A percentile compares a stretch with the other conserved stretches of the same genome.
phyloP scores from a whole-genome alignment of 30 jellyfish, hydroid and myxozoan species.

The Hydra vulgaris region DNA sequence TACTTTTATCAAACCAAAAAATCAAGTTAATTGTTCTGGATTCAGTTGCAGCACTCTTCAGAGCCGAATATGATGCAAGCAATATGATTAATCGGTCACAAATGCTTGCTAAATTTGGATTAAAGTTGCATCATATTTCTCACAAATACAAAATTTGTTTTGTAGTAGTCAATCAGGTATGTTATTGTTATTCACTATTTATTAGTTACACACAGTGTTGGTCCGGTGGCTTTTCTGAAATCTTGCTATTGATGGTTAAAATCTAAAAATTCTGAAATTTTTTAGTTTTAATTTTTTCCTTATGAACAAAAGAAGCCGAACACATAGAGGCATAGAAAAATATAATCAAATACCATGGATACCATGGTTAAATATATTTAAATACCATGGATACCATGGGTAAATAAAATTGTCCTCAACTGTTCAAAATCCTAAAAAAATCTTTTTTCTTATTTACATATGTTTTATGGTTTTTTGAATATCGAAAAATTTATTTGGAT shows the following conservation, averaged over 20 bases:
- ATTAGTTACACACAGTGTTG: background rate
- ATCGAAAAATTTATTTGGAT: too few species aligned
- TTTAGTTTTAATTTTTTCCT: too few species aligned
- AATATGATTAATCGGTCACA: slow-evolving; percentile 51
- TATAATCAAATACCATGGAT: too few species aligned
- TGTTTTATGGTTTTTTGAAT: too few species aligned
- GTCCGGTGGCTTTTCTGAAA: too few species aligned
- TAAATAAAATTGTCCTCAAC: too few species aligned
- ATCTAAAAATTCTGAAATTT: background rate
- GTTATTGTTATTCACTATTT: background rate
- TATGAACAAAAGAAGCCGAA: too few species aligned
- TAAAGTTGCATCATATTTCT: slow-evolving; percentile 37
- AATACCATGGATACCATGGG: too few species aligned
- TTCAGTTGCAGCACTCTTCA: slow-evolving; percentile 88
- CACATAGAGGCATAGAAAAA: too few species aligned
- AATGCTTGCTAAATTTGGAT: slow-evolving; percentile 55
- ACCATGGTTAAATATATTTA: too few species aligned
- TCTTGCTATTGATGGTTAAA: background rate
- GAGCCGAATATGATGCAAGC: slow-evolving; percentile 55
- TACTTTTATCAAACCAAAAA: slow-evolving; percentile 31
- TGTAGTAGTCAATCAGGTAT: slow-evolving; percentile 81
- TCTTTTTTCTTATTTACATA: too few species aligned
- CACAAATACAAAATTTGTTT: slow-evolving; percentile 41
- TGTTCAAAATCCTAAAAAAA: too few species aligned
- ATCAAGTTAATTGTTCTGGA: slow-evolving; percentile 66